Conservation (phyloP, 2,797 vertebrate genomes). For the Galaxias olidus region DNA sequence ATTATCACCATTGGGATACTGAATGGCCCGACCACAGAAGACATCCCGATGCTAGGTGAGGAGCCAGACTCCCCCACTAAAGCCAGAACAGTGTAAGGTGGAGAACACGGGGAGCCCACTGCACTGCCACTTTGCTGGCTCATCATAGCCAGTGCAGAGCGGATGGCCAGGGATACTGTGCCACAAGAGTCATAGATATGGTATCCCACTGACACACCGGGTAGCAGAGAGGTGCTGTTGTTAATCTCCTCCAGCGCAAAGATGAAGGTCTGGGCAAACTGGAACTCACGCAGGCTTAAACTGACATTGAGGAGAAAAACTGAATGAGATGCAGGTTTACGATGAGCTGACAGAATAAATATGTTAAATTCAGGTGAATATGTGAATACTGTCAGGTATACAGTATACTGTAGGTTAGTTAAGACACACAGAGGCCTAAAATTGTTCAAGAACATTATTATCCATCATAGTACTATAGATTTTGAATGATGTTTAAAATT, state of each 20-base stretch:
- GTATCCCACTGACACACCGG: slow-evolving; percentile 45
- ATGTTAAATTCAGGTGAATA: no score
- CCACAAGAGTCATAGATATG: slow-evolving; percentile 48
- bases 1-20: slow-evolving; percentile 31
- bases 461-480: no score
- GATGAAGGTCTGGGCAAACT: slow-evolving; percentile 48
- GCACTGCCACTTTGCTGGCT: no score
- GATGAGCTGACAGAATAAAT: no score
- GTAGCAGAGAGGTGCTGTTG: slow-evolving; percentile 49
- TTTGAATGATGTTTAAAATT: no score
- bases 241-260: slow-evolving; percentile 58
- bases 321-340: no score
- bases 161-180: slow-evolving; percentile 28
- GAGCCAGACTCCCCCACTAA: slow-evolving; percentile 27
- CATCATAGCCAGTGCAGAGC: slow-evolving; percentile 41
- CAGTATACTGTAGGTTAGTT: no score
- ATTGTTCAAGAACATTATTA: no score
- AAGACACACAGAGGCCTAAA: no score
- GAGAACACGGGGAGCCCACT: slow-evolving; percentile 25
- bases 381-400: no score
- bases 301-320: no score
- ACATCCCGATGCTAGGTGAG: slow-evolving; percentile 17
- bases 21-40: slow-evolving; percentile 22
- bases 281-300: slow-evolving; percentile 43
- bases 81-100: slow-evolving; percentile 20